Base-by-base conservation (phyloP, 2,888 invertebrate species). In the Volucella bombylans region DNA sequence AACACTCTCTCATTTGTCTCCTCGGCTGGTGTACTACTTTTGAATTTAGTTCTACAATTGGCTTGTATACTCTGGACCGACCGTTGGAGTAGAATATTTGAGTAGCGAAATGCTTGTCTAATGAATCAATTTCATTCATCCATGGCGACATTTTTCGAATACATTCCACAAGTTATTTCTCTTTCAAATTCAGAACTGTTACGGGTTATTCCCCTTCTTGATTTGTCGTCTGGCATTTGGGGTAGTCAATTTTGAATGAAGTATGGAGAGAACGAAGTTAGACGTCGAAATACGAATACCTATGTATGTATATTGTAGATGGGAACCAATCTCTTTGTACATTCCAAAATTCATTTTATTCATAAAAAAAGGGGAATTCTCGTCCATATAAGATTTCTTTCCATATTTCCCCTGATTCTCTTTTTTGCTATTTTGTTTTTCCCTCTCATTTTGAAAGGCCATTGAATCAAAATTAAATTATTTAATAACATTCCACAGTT, bases 381-480 rank as follows among this genome's bases (percentile, higher is more conserved):
- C 31, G 31, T 6, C 31, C 4, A 1, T 6, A 6, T 6, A 31
- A 0, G 31, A 31, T 31, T 31, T 31, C 31, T 6, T 31, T 31
- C 31, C 31, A 31, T 6, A 6, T 31, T 31, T 31, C 31, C 31
- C 31, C 31, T 31, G 4, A 6, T 31, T 31, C 31, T 31, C 31
- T 6, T 4, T 6, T 10, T 14, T 8, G 4, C 0, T 14, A 4
- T 38, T 55, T 39, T 15, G 14, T 8, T 45, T 18, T 61, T 4
- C n/a, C n/a, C 62, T 65, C 57, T 18, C 64, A 50, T 43, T 18
- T 12, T 3, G 45, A 71, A 45, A 78, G 80, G 57, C 68, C 73
- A 73, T 72, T 73, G 80, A 55, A 43, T 62, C 54, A 55, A 73
- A 68, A 62, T 68, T 10, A 62, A 14, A 69, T 50, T 59, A 61